Base-by-base conservation (phyloP, 2,888 invertebrate genomes). In the Cantharis rustica region DNA sequence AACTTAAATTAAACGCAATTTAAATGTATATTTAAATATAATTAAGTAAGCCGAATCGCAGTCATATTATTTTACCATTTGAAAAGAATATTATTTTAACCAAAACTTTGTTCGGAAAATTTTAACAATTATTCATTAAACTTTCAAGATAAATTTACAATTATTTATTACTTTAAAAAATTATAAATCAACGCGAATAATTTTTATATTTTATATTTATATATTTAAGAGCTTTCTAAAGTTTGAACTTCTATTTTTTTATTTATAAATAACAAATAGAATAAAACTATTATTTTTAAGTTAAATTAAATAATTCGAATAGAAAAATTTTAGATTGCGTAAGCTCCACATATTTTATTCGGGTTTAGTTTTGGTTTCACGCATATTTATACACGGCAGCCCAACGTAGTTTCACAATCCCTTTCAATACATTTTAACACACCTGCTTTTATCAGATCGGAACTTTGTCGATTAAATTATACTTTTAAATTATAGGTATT, bases 401-500 rank as follows among this genome's bases (percentile, higher is more conserved):
- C 47, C 13, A 66, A 11, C 17, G 23, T 66, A 66, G 64, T 66
- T 66, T 66, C 17, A 23, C 77, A 69, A 74, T 77, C 71, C 75
- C 75, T 79, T 79, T 78, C 79, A 78, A 81, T 81, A 76, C 77
- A 79, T 78, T 81, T 80, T 78, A 80, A 80, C 80, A 76, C 79
- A 79, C 80, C 79, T 80, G 76, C 23, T 76, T 80, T 80, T 80
- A 78, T 78, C 79, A 77, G 76, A 76, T 77, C 75, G 77, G 78
- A 79, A 80, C 79, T 81, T 78, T 73, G 78, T 79, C 81, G 80
- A 82, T 80, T 81, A 82, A 81, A 82, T 81, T 82, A 82, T 82
- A 81, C 81, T 82, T 82, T 82, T 81, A 81, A 81, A 81, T 81
- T 78, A 77, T 75, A 76, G 76, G 73, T 78, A 75, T 70, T 61